These are phyloP conservation scores for Acrocephalus kingi DNA, from an alignment of 2,113 vertebrate genomes.

Conservation along the genomic window DNA sequence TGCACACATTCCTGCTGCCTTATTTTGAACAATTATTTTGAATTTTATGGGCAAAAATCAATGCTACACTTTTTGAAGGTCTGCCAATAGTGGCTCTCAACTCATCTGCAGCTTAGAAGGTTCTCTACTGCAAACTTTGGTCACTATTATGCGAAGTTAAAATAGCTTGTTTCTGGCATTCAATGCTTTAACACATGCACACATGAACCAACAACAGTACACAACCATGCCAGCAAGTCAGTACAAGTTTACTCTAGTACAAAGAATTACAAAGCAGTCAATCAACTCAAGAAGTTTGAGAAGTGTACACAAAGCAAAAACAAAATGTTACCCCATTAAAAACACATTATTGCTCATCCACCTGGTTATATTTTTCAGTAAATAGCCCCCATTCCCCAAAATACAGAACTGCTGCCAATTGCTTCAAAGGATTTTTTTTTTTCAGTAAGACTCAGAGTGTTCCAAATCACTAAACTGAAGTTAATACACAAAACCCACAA, in stretches of 20 bases:
- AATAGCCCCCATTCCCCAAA: not conserved
- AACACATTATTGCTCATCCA: not conserved
- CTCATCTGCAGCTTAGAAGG: not conserved
- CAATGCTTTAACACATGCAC: not conserved
- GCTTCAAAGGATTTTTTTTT: not conserved
- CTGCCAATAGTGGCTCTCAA: not conserved
- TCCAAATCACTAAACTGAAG: not conserved
- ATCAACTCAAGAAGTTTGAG: not conserved
- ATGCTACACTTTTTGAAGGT: not conserved
- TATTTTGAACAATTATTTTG: not conserved
- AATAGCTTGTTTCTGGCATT: not conserved
- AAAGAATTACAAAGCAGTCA: not conserved
- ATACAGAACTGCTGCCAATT: not conserved
- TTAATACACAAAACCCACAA: not conserved
- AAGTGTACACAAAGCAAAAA: not conserved
- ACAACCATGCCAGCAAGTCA: not conserved
- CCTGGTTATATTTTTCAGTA: not conserved
- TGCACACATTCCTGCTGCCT: not conserved
- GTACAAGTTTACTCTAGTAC: not conserved
- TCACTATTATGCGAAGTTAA: not conserved
- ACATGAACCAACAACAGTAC: accelerated
- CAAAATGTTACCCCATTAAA: not conserved
- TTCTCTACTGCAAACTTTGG: not conserved
- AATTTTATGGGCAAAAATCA: not conserved
- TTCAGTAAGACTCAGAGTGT: not conserved